phyloP scores from a whole-genome alignment of 2,113 vertebrate species.

The Hippoglossus stenolepis region DNA sequence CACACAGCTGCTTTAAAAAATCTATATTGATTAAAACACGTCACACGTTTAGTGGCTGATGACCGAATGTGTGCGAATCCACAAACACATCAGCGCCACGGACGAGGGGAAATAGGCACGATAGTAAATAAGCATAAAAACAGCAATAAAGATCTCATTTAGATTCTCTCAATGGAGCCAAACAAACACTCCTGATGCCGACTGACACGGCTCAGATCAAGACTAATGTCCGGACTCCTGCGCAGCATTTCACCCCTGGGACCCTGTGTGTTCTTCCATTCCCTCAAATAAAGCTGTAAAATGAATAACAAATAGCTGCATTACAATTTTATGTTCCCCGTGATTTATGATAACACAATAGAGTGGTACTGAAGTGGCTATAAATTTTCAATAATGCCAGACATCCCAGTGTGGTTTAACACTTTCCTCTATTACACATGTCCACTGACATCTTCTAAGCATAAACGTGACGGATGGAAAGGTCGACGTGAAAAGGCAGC shows the following conservation, averaged over 20 bases:
- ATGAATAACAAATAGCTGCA: slow-evolving; percentile 46
- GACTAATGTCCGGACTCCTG: slow-evolving; percentile 56
- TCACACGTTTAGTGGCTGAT: background rate
- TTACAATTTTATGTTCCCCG: slow-evolving; percentile 34
- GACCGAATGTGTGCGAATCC: background rate
- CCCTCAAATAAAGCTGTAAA: slow-evolving; percentile 43
- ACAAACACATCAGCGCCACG: background rate
- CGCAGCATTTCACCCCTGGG: slow-evolving; percentile 16
- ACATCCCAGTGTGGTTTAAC: slow-evolving; percentile 12
- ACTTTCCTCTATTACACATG: slow-evolving; percentile 1
- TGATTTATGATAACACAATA: slow-evolving; percentile 45
- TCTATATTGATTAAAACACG: slow-evolving; percentile 18
- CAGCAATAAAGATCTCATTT: slow-evolving; percentile 16
- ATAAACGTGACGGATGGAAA: slow-evolving; percentile 48
- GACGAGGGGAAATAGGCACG: background rate
- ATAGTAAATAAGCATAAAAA: slow-evolving; percentile 24
- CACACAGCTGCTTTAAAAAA: background rate
- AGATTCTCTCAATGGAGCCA: slow-evolving; percentile 15
- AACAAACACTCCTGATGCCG: slow-evolving; percentile 35
- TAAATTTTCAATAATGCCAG: slow-evolving; percentile 52
- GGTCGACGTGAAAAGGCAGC: slow-evolving; percentile 31
- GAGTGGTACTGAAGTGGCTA: slow-evolving; percentile 21
- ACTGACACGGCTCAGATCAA: slow-evolving; percentile 25
- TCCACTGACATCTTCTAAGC: slow-evolving; percentile 16
- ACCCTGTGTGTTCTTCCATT: slow-evolving; percentile 18